These are phyloP conservation scores for Crotalus helleri DNA, from an alignment of 2,113 vertebrate genomes.

Conservation along the genomic window DNA sequence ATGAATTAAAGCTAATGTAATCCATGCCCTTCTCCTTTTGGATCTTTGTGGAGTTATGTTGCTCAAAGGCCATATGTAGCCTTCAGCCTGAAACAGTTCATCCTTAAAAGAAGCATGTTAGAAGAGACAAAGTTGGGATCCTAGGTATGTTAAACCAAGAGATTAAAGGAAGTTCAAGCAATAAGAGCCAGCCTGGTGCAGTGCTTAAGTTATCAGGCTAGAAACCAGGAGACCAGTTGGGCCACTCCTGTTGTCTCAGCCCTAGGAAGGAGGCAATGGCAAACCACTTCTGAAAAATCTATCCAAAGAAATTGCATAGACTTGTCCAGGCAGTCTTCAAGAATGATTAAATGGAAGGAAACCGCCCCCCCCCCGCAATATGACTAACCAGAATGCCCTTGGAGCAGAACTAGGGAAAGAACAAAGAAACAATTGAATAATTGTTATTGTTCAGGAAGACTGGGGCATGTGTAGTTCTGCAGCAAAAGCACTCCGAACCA, in stretches of 20 bases:
- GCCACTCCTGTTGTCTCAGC: not conserved
- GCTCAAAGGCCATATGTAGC: not conserved
- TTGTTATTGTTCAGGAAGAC: conserved; percentile 42
- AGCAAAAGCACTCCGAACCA: conserved; percentile 48
- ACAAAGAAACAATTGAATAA: conserved; percentile 36
- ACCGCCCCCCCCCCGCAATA: not conserved
- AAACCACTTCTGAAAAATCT: not conserved
- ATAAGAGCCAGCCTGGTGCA: not conserved
- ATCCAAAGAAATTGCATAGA: not conserved
- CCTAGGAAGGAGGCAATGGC: not conserved
- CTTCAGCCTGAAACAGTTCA: not conserved
- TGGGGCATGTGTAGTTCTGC: conserved; percentile 40
- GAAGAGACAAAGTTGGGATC: not conserved
- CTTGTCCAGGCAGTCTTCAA: not conserved
- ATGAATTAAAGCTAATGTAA: not conserved
- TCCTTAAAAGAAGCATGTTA: not conserved
- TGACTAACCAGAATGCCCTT: conserved; percentile 20
- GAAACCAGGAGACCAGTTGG: not conserved
- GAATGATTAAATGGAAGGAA: not conserved
- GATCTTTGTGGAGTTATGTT: not conserved
- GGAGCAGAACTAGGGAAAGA: conserved; percentile 11
- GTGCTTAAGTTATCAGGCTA: not conserved
- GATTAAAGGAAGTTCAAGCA: not conserved
- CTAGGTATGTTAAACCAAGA: not conserved
- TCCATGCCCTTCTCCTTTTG: not conserved